Conservation (phyloP, 1,140 invertebrate genomes). For the Telenomus remus region DNA sequence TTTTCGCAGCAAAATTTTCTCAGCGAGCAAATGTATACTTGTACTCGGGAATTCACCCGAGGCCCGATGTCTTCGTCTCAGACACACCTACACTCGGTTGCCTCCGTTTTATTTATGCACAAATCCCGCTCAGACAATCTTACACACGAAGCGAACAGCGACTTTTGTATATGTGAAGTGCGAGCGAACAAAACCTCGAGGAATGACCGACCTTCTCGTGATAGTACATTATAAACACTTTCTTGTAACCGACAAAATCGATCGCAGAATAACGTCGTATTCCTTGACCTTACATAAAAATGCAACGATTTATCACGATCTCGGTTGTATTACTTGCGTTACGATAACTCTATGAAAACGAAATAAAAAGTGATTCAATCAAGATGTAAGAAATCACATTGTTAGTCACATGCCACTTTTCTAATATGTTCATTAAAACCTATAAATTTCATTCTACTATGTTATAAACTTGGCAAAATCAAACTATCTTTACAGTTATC, state of each 20-base stretch:
- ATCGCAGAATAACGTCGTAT: constrained; percentile 30
- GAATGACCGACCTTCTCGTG: constrained; percentile 57
- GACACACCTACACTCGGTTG: constrained; percentile 48
- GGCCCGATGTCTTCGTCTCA: constrained; percentile 39
- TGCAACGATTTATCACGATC: constrained; percentile 15
- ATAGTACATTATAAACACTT: constrained; percentile 54
- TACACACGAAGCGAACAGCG: constrained; percentile 6
- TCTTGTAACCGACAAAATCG: constrained; percentile 53
- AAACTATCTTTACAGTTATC: neutral
- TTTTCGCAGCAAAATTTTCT: constrained; percentile 16
- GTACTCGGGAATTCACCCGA: constrained; percentile 29
- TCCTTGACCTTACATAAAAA: constrained; percentile 50
- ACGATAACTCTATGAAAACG: neutral
- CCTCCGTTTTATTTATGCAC: constrained; percentile 58
- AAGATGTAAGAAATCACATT: neutral
- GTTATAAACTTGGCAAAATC: neutral
- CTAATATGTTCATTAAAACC: no score
- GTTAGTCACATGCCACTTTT: no score
- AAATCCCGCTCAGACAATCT: constrained; percentile 29
- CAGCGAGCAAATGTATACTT: constrained; percentile 31
- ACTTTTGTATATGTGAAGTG: constrained; percentile 28
- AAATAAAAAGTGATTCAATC: neutral
- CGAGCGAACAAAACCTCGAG: constrained; percentile 49
- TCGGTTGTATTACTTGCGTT: neutral
- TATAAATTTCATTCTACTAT: no score